Evolutionary conservation across 2,888 invertebrate genomes (phyloP).

Genomic region (Sinelater perroti): DNA sequence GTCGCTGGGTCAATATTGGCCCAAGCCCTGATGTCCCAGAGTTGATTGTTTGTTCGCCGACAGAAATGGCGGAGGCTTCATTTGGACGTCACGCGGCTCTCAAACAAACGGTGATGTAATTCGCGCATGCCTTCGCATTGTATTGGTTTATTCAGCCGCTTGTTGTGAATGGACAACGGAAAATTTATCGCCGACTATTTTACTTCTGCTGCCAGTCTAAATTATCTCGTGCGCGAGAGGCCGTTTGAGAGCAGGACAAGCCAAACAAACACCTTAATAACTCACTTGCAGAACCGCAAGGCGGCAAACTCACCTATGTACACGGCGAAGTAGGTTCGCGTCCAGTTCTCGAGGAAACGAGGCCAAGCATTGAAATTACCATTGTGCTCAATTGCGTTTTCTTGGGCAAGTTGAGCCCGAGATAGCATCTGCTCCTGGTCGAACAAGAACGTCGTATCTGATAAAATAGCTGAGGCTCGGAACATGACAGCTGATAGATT

Average conservation of each 20-base stretch:
- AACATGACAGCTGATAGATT: conserved; percentile 36
- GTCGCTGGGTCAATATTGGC: conserved; percentile 1
- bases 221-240: conserved; percentile 11
- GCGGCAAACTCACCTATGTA: conserved; percentile 3
- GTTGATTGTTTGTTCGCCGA: conserved; percentile 9
- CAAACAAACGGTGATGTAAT: conserved; percentile 22
- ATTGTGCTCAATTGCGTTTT: conserved; percentile 36
- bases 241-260: conserved; percentile 20
- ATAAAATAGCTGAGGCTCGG: conserved; percentile 25
- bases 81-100: conserved; percentile 17
- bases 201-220: conserved; percentile 7
- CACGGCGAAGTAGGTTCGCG: conserved; percentile 25
- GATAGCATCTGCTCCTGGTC: conserved; percentile 33
- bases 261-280: conserved; percentile 22
- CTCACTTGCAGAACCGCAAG: conserved; percentile 11
- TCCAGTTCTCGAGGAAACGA: conserved; percentile 24
- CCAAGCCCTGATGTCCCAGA: not conserved
- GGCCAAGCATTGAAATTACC: conserved; percentile 38
- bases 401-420: conserved; percentile 31
- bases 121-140: conserved; percentile 5
- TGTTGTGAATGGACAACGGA: not conserved
- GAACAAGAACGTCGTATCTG: conserved; percentile 35
- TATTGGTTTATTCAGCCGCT: conserved; percentile 1
- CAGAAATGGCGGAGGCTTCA: conserved; percentile 9
- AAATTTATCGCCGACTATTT: conserved; percentile 13